Evolutionary conservation across 2,888 invertebrate species (phyloP).

Genomic region (Andrena hattorfiana): DNA sequence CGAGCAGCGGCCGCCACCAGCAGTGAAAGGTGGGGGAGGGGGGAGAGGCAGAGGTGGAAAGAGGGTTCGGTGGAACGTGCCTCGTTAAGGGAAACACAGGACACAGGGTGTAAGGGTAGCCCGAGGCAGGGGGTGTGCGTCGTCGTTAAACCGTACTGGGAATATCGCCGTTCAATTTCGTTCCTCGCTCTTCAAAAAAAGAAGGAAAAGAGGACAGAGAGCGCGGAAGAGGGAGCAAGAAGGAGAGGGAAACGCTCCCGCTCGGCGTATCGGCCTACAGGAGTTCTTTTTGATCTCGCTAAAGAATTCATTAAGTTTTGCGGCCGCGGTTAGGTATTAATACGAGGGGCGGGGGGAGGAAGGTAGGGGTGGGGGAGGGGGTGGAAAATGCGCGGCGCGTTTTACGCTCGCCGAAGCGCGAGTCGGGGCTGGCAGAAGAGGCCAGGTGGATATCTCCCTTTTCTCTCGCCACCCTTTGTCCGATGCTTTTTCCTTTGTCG

Average conservation of each 20-base stretch:
- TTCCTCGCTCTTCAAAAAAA: slow-evolving; percentile 65
- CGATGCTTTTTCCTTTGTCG: slow-evolving; percentile 54
- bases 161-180: slow-evolving; percentile 82
- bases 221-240: slow-evolving; percentile 7
- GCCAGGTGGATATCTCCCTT: slow-evolving; percentile 64
- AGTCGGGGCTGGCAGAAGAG: slow-evolving; percentile 57
- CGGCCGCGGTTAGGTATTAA: slow-evolving; percentile 84
- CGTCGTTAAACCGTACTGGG: slow-evolving; percentile 80
- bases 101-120: slow-evolving; percentile 60
- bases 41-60: slow-evolving; percentile 30
- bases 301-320: slow-evolving; percentile 85
- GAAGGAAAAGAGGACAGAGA: slow-evolving; percentile 19
- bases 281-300: slow-evolving; percentile 84
- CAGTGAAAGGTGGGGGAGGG: slow-evolving; percentile 3
- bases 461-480: slow-evolving; percentile 67
- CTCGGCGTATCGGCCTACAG: slow-evolving; percentile 68
- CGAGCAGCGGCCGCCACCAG: slow-evolving; percentile 38
- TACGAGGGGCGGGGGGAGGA: slow-evolving; percentile 63
- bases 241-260: slow-evolving; percentile 28
- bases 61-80: slow-evolving; percentile 69
- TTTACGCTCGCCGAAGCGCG: slow-evolving; percentile 78
- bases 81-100: slow-evolving; percentile 72
- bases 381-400: slow-evolving; percentile 80
- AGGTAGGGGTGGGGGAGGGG: slow-evolving; percentile 61
- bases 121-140: slow-evolving; percentile 65